Evolutionary conservation across 2,888 invertebrate genomes (phyloP).

Genomic region (Epinotia ramella): DNA sequence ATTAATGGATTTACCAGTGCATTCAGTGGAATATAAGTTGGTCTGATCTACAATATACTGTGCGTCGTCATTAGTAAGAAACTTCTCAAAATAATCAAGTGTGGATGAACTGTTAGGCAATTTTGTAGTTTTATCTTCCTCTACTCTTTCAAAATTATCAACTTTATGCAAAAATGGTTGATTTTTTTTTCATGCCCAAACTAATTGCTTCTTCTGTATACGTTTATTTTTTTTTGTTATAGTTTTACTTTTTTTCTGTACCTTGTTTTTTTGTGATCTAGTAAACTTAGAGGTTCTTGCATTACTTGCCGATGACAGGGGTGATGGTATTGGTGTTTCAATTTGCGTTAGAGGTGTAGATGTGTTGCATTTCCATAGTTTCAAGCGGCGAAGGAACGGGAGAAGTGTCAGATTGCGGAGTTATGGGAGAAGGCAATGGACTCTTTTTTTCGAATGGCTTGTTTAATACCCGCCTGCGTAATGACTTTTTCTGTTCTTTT

Average conservation of each 20-base stretch:
- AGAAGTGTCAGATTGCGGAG: background rate
- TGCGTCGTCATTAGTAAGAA: background rate
- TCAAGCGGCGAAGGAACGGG: background rate
- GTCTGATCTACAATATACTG: background rate
- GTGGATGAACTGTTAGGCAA: too few species aligned
- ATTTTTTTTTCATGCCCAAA: background rate
- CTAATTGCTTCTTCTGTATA: background rate
- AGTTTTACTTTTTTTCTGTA: background rate
- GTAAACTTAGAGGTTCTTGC: background rate
- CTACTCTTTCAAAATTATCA: background rate
- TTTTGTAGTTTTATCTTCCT: too few species aligned
- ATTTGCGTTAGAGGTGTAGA: background rate
- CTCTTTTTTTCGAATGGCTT: background rate
- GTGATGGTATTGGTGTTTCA: background rate
- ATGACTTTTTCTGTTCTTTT: background rate
- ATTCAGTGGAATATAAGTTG: background rate
- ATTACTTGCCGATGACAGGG: background rate
- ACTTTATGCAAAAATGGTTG: background rate
- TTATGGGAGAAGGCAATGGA: slow-evolving; percentile 1
- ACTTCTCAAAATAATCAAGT: background rate
- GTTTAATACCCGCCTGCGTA: background rate
- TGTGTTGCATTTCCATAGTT: background rate
- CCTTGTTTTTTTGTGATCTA: background rate
- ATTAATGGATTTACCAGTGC: background rate
- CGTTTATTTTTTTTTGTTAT: background rate